Percentiles rank a stretch among this genome's conserved stretches.
Conservation (phyloP, 1,140 invertebrate genomes). For the Sycophila sp. region DNA sequence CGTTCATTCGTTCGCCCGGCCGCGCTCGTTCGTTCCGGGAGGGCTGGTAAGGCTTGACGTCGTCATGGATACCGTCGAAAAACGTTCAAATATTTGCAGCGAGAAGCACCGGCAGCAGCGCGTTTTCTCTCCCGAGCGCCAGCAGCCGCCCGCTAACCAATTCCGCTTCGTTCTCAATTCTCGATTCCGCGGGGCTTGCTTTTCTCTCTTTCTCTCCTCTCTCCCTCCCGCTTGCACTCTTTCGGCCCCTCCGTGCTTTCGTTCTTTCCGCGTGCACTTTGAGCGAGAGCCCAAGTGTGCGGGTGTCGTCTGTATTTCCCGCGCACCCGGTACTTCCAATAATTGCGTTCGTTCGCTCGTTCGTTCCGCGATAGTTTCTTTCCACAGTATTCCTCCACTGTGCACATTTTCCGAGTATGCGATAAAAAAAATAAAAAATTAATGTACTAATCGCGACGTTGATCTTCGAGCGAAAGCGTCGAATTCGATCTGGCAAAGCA, state of each 20-base stretch:
- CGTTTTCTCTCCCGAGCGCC: slow-evolving; percentile 39
- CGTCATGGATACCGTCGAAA: slow-evolving; percentile 56
- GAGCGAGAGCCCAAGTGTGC: slow-evolving; percentile 19
- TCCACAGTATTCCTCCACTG: slow-evolving; percentile 38
- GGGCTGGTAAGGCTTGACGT: slow-evolving; percentile 49
- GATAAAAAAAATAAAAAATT: too few relatives aligned
- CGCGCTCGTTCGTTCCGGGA: slow-evolving; percentile 38
- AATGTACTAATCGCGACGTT: too few relatives aligned
- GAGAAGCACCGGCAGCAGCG: slow-evolving; percentile 39
- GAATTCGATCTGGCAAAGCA: too few relatives aligned
- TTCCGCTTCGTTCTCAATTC: slow-evolving; percentile 43
- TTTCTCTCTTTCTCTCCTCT: not conserved
- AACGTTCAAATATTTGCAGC: slow-evolving; percentile 56
- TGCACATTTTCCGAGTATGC: too few relatives aligned
- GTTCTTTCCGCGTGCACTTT: slow-evolving; percentile 5
- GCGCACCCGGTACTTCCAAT: slow-evolving; percentile 44
- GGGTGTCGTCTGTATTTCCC: not conserved
- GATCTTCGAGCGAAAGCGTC: too few relatives aligned
- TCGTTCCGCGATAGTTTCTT: slow-evolving; percentile 46
- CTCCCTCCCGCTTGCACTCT: too few relatives aligned
- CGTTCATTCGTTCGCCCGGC: slow-evolving; percentile 49
- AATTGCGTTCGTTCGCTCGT: slow-evolving; percentile 47
- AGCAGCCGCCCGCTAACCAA: slow-evolving; percentile 43
- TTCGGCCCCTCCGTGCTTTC: slow-evolving; percentile 7
- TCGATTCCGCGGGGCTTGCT: slow-evolving; percentile 14